A percentile compares a stretch with the other conserved stretches of the same genome.
phyloP scores from a whole-genome alignment of 2,797 vertebrate species.

The Megalops cyprinoides region DNA sequence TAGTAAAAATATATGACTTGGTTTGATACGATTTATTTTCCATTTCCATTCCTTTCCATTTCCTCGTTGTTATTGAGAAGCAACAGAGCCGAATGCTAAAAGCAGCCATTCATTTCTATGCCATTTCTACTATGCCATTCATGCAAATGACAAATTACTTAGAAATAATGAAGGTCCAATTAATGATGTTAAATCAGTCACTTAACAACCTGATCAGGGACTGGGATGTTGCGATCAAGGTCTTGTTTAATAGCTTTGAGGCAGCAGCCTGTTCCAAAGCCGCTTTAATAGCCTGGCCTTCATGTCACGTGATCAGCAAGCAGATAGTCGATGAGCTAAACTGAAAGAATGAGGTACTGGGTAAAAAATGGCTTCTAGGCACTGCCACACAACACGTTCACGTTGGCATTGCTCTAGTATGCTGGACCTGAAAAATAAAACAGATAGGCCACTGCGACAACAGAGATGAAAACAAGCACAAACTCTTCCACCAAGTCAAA shows the following conservation, averaged over 20 bases:
- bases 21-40: no score
- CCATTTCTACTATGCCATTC: neutral
- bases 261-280: neutral
- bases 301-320: slow-evolving; percentile 9
- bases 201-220: neutral
- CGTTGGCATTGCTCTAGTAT: no score
- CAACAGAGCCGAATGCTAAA: neutral
- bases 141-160: neutral
- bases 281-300: neutral
- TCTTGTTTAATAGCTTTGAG: slow-evolving; percentile 7
- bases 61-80: no score
- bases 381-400: no score
- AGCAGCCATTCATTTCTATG: neutral
- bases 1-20: no score
- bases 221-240: slow-evolving; percentile 21
- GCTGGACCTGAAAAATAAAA: no score
- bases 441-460: no score
- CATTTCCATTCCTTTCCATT: no score
- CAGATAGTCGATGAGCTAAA: slow-evolving; percentile 4
- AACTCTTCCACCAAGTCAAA: slow-evolving; percentile 20
- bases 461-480: slow-evolving; percentile 5
- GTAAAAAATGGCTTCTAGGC: neutral
- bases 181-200: slow-evolving; percentile 18
- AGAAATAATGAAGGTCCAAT: neutral
- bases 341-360: neutral